phyloP scores from a whole-genome alignment of 2,888 invertebrate genomes.

The Oscheius sp. region DNA sequence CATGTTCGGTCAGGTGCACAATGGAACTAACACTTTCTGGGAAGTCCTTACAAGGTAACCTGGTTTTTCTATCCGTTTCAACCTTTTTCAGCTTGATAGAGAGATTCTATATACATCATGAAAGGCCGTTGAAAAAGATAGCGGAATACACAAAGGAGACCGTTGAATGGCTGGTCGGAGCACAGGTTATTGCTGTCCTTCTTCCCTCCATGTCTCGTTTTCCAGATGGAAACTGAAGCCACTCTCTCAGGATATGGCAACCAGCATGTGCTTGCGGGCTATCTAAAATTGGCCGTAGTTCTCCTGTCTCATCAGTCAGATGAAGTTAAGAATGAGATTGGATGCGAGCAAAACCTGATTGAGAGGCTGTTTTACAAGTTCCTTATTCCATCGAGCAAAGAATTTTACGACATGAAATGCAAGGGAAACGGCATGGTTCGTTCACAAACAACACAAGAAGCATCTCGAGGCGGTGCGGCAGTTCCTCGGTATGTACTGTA shows the following conservation, averaged over 20 bases:
- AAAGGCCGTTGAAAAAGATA: background rate
- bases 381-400: conserved; percentile 38
- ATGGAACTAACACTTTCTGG: conserved; percentile 3
- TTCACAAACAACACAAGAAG: conserved; percentile 20
- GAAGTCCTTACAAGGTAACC: conserved; percentile 12
- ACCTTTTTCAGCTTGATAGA: conserved; percentile 11
- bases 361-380: conserved; percentile 37
- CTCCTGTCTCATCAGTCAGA: background rate
- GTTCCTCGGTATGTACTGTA: conserved; percentile 19
- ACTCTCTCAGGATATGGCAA: conserved; percentile 2
- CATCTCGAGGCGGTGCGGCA: conserved; percentile 10
- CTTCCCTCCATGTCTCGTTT: background rate
- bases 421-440: conserved; percentile 33
- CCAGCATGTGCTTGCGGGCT: conserved; percentile 14
- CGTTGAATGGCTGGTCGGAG: conserved; percentile 19
- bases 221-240: conserved; percentile 24
- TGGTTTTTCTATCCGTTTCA: background rate
- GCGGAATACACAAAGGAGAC: background rate
- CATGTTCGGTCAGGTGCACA: conserved; percentile 5
- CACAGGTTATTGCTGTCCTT: background rate
- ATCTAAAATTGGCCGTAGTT: background rate
- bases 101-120: background rate
- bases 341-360: conserved; percentile 34
- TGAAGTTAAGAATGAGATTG: conserved; percentile 13
- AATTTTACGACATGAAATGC: background rate